Evolutionary conservation across 2,888 invertebrate genomes (phyloP), one percentile per base, ranked within the genome.

Genomic region (Volucella zonaria): DNA sequence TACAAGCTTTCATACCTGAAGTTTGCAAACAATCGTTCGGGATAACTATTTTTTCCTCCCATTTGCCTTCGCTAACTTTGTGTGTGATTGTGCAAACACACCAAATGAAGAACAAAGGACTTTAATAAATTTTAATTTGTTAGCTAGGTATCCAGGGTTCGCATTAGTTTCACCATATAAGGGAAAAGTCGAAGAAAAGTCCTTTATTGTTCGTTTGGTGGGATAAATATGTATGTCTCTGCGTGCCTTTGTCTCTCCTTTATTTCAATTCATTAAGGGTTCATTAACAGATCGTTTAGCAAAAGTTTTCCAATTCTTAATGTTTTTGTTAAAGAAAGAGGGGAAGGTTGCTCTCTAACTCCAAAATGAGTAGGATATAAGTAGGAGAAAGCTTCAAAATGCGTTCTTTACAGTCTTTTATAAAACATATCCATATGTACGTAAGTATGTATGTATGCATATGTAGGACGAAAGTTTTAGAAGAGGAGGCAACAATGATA

Each of bases 81-180:
- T 59, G 58, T 58, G 78, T 66, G 71, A 62, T 70, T 79, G 80
- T 61, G 67, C 74, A 80, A 74, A 80, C 66, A 67, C 38, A 74
- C 74, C 59, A 74, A 31, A 74, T 59, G 43, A 61, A 67, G 80
- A 80, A 80, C 80, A 80, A 80, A 80, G 67, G 80, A 74, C 59
- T 80, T 80, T 67, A 74, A 80, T 80, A 80, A 80, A 80, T 80
- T 80, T 80, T 80, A 80, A 67, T 80, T 80, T 80, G 80, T 73
- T 80, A 56, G 80, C 74, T 67, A 31, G 80, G 68, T 74, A 74
- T 80, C 80, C 73, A 79, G 52, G 73, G 66, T 66, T 79, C 66
- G 73, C 66, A 73, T 52, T 52, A 49, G 67, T 66, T 73, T 66
- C 58, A 64, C 70, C 15, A 40, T 38, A 4, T 8, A 54, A 15